These are phyloP conservation scores for Mola mola DNA, from an alignment of 2,113 vertebrate species.

Conservation along the genomic window DNA sequence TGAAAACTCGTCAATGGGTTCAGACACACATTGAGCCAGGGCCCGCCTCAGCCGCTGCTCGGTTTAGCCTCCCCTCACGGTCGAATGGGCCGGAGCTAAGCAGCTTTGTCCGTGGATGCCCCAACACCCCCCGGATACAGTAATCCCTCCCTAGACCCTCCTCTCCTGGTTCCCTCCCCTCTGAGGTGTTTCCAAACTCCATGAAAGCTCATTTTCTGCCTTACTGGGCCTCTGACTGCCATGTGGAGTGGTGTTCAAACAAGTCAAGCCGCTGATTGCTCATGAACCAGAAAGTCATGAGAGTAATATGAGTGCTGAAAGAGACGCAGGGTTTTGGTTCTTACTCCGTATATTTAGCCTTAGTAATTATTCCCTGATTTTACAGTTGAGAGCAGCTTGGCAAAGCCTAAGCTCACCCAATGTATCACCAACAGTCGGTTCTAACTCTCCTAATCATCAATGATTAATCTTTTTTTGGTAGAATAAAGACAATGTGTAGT, in stretches of 20 bases:
- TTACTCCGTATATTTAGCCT: background rate
- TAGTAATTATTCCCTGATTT: conserved; percentile 2
- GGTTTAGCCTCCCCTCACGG: conserved; percentile 67
- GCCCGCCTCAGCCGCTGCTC: conserved; percentile 59
- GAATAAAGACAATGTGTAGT: too few species aligned
- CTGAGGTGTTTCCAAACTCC: conserved; percentile 68
- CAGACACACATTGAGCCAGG: conserved; percentile 71
- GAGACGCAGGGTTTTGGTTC: conserved; percentile 6
- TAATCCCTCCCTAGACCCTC: conserved; percentile 65
- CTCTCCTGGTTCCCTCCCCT: conserved; percentile 43
- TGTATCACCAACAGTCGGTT: conserved; percentile 16
- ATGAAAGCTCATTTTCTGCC: conserved; percentile 56
- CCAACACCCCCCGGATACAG: conserved; percentile 61
- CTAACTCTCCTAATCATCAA: conserved; percentile 29
- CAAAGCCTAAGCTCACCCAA: background rate
- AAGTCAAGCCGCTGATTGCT: conserved; percentile 24
- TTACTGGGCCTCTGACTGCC: conserved; percentile 26
- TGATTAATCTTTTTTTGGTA: conserved; percentile 17
- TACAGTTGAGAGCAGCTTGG: background rate
- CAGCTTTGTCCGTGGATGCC: conserved; percentile 73
- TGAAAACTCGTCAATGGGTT: conserved; percentile 76
- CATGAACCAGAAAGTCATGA: background rate
- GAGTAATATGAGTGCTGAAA: conserved; percentile 4
- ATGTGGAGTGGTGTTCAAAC: conserved; percentile 40
- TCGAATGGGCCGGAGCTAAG: conserved; percentile 72